A percentile compares a stretch with the other conserved stretches of the same genome.
Evolutionary conservation across 2,888 invertebrate species (phyloP).

Genomic region (Mellilla xanthometata): DNA sequence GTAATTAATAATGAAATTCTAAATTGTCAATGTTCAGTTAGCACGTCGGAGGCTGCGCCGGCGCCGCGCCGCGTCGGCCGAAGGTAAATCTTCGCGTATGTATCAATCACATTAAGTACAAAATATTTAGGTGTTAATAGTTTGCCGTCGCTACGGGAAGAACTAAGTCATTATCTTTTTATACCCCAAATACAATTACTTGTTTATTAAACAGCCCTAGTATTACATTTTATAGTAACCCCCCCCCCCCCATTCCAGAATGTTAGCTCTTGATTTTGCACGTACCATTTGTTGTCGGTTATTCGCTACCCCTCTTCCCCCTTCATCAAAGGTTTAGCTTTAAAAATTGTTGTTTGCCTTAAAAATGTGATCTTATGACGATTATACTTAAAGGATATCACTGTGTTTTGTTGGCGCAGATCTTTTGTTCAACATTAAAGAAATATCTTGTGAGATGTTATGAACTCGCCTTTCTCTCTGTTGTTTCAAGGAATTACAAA

Average conservation of each 20-base stretch:
- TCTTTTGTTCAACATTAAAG: slow-evolving; percentile 9
- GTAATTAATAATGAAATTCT: slow-evolving; percentile 56
- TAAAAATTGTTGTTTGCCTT: slow-evolving; percentile 82
- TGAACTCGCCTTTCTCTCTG: too few relatives aligned
- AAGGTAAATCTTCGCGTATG: slow-evolving; percentile 58
- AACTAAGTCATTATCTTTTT: slow-evolving; percentile 54
- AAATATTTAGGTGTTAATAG: slow-evolving; percentile 64
- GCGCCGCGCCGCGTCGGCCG: too few relatives aligned
- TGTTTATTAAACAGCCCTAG: slow-evolving; percentile 48
- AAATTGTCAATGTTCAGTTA: slow-evolving; percentile 30
- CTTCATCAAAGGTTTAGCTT: slow-evolving; percentile 78
- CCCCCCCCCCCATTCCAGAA: slow-evolving; percentile 56
- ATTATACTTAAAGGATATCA: slow-evolving; percentile 73
- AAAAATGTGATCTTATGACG: slow-evolving; percentile 82
- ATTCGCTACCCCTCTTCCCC: slow-evolving; percentile 49
- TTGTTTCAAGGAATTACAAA: too few relatives aligned
- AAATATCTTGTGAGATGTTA: too few relatives aligned
- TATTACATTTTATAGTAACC: slow-evolving; percentile 35
- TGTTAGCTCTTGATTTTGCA: slow-evolving; percentile 36
- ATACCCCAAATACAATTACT: slow-evolving; percentile 43
- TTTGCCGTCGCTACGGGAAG: slow-evolving; percentile 46
- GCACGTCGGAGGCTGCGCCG: too few relatives aligned
- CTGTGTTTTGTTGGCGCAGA: slow-evolving; percentile 52
- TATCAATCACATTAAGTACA: slow-evolving; percentile 66
- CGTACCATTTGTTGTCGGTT: slow-evolving; percentile 59